Evolutionary conservation across 2,888 invertebrate genomes (phyloP), one percentile per base, ranked within the genome.

Genomic region (Schizotus pectinicornis): DNA sequence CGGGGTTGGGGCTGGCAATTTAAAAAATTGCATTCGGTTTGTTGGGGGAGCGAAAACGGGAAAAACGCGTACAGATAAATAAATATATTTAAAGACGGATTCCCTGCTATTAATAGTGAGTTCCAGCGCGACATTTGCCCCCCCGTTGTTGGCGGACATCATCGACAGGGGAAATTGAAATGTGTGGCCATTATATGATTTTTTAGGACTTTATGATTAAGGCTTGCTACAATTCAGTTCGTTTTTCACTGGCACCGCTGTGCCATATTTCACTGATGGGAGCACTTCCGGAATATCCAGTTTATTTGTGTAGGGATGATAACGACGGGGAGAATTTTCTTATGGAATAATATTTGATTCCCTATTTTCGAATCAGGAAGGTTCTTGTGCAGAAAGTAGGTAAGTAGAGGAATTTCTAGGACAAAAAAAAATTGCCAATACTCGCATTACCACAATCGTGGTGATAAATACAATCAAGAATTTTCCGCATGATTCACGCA

Each of bases 111-210:
- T 56, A 48, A 52, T 49, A 60, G 49, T 46, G 41, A 35, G 52
- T 49, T 56, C 52, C 58, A 42, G 43, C 32, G 42, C 37, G 63
- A 67, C 63, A 65, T 65, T 65, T 64, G 63, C 67, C 63, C 65
- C n/a, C 57, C 57, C 59, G 43, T 49, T 59, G 57, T 59, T 62
- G 55, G 47, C 43, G 58, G 41, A 53, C 45, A 60, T 54, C 46
- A 52, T 56, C 56, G 53, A 46, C 42, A 53, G 64, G 63, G 64
- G 64, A 64, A 62, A 64, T 62, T 62, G 64, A 64, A 64, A 64
- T 64, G 59, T 49, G 53, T 49, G 59, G 56, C 57, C 56, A 54
- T 56, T 59, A 60, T 54, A 46, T 59, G 43, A 55, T 59, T 55
- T 52, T 45, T 52, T 33, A 41, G 41, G 45, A 54, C 42, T 59